Conservation (phyloP, 1,140 invertebrate genomes). For the Zaprionus inermis region DNA sequence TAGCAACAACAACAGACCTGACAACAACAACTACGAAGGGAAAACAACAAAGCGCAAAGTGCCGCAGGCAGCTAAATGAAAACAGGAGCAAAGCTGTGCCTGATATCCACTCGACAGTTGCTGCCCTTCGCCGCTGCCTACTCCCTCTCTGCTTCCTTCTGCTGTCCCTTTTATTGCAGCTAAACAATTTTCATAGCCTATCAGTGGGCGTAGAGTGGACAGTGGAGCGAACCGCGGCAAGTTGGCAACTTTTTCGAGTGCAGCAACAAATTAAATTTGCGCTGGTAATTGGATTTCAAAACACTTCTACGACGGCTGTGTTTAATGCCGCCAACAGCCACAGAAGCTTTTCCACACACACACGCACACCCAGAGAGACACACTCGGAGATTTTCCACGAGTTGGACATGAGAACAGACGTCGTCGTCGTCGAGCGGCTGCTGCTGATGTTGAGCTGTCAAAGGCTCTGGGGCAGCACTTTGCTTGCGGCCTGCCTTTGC, state of each 20-base stretch:
- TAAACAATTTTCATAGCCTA: constrained; percentile 81
- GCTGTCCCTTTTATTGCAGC: constrained; percentile 72
- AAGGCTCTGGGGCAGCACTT: constrained; percentile 60
- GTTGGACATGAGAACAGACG: constrained; percentile 57
- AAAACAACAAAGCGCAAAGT: constrained; percentile 6
- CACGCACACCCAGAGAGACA: constrained; percentile 18
- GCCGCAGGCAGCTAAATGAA: constrained; percentile 42
- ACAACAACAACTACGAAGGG: not conserved
- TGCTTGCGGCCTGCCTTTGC: constrained; percentile 46
- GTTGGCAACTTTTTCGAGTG: constrained; percentile 81
- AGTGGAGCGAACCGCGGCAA: constrained; percentile 41
- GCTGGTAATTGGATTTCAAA: constrained; percentile 82
- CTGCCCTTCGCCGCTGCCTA: not conserved
- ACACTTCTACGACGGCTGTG: constrained; percentile 76
- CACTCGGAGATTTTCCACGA: constrained; percentile 43
- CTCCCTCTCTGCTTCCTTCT: constrained; percentile 13
- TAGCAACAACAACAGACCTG: not conserved
- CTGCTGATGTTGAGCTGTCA: constrained; percentile 45
- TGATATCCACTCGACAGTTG: constrained; percentile 39
- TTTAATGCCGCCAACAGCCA: constrained; percentile 77
- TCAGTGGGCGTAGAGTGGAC: constrained; percentile 42
- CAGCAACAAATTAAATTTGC: constrained; percentile 83
- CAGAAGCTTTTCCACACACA: constrained; percentile 64
- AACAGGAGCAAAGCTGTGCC: constrained; percentile 47
- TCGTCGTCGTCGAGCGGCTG: constrained; percentile 23